Conservation (phyloP, 1,140 invertebrate species). For the Leptonema lineaticorne region DNA sequence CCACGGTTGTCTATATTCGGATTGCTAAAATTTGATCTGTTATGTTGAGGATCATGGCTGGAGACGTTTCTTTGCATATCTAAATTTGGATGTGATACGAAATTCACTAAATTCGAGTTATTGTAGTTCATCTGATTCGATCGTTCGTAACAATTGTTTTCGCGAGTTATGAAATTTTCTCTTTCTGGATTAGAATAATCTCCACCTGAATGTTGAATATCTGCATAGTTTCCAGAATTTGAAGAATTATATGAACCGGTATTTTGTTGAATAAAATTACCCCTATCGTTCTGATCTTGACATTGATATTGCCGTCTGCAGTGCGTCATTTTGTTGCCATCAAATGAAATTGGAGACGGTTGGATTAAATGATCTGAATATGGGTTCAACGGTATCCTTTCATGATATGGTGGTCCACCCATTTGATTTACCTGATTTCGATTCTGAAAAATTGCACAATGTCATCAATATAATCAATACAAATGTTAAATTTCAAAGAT, state of each 20-base stretch:
- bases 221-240: slow-evolving; percentile 41
- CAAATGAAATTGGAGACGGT: slow-evolving; percentile 32
- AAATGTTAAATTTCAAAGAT: neutral
- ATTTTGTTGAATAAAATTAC: slow-evolving; percentile 39
- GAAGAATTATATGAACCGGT: slow-evolving; percentile 42
- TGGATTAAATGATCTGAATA: slow-evolving; percentile 36
- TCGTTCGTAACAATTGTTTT: slow-evolving; percentile 39
- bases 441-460: slow-evolving; percentile 32
- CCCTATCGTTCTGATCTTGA: slow-evolving; percentile 19
- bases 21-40: slow-evolving; percentile 37
- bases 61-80: slow-evolving; percentile 33
- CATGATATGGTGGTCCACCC: slow-evolving; percentile 31
- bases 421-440: slow-evolving; percentile 34
- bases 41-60: slow-evolving; percentile 21
- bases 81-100: slow-evolving; percentile 40
- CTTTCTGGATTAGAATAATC: slow-evolving; percentile 34
- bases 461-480: neutral
- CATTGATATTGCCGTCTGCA: slow-evolving; percentile 25
- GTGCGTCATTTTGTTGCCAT: slow-evolving; percentile 27
- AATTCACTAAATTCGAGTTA: slow-evolving; percentile 31
- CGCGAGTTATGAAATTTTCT: slow-evolving; percentile 31
- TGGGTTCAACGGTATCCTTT: slow-evolving; percentile 35
- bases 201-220: slow-evolving; percentile 29
- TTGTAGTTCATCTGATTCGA: slow-evolving; percentile 14
- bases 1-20: slow-evolving; percentile 34